These are phyloP conservation scores for Chroicocephalus ridibundus DNA, from an alignment of 2,113 vertebrate genomes.

Conservation along the genomic window DNA sequence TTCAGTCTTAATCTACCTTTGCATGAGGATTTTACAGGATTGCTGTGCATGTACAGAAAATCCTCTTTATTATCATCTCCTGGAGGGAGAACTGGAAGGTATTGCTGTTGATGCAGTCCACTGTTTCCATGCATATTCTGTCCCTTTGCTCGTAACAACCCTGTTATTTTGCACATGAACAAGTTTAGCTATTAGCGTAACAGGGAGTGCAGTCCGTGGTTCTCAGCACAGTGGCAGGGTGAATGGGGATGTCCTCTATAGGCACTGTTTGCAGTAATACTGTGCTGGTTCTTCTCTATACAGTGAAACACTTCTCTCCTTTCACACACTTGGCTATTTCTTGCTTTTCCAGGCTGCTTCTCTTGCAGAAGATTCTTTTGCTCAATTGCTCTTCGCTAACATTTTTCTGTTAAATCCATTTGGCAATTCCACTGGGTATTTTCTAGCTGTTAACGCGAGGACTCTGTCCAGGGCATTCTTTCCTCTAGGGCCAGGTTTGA, in stretches of 20 bases:
- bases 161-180: not conserved
- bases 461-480: not conserved
- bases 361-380: not conserved
- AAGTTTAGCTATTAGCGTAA: not conserved
- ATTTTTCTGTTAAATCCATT: not conserved
- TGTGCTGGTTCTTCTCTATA: not conserved
- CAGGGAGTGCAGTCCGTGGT: not conserved
- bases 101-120: not conserved
- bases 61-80: not conserved
- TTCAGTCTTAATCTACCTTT: not conserved
- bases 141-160: not conserved
- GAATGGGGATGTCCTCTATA: not conserved
- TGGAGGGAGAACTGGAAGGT: not conserved
- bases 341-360: not conserved
- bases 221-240: not conserved
- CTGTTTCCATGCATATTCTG: not conserved
- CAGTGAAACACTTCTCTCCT: not conserved
- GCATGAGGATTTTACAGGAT: not conserved
- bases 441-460: not conserved
- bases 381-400: not conserved
- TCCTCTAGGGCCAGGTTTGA: not conserved
- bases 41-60: not conserved
- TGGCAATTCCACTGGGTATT: not conserved
- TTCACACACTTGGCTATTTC: not conserved
- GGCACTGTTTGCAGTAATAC: not conserved